Conservation (phyloP, 2,888 invertebrate species). For the Latrodectus hesperus region DNA sequence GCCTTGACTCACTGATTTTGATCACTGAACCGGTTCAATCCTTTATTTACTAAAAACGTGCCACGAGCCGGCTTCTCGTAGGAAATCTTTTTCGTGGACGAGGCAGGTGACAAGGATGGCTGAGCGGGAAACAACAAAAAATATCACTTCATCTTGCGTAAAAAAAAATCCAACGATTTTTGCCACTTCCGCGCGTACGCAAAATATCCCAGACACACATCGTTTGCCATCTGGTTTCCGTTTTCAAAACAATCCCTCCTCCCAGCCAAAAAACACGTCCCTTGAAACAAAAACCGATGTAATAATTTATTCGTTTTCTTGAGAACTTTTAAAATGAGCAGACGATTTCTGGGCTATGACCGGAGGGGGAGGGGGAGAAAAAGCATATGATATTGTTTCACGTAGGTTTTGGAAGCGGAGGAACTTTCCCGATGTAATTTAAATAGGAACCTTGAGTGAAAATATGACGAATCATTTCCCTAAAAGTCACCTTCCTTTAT, state of each 20-base stretch:
- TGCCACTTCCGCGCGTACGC: constrained; percentile 4
- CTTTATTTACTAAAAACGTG: background rate
- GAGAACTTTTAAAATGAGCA: background rate
- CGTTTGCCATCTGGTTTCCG: constrained; percentile 65
- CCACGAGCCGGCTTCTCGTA: background rate
- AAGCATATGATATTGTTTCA: background rate
- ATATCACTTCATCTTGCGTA: constrained; percentile 4
- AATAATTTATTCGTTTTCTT: constrained; percentile 32
- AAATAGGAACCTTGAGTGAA: too few relatives aligned
- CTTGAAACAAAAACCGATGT: constrained; percentile 42
- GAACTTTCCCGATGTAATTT: too few relatives aligned
- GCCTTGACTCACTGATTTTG: constrained; percentile 24
- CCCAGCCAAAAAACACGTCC: constrained; percentile 33
- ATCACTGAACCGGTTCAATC: constrained; percentile 37
- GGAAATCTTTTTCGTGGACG: background rate
- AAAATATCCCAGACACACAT: constrained; percentile 9
- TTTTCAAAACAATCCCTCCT: constrained; percentile 23
- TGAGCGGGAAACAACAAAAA: background rate
- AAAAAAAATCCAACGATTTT: background rate
- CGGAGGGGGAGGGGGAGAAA: background rate
- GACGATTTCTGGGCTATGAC: background rate
- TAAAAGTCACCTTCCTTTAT: too few relatives aligned
- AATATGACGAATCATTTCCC: too few relatives aligned
- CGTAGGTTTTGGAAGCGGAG: background rate
- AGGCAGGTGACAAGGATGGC: constrained; percentile 14